Conservation (phyloP, 2,797 vertebrate genomes). For the Sebastes matsubarae region DNA sequence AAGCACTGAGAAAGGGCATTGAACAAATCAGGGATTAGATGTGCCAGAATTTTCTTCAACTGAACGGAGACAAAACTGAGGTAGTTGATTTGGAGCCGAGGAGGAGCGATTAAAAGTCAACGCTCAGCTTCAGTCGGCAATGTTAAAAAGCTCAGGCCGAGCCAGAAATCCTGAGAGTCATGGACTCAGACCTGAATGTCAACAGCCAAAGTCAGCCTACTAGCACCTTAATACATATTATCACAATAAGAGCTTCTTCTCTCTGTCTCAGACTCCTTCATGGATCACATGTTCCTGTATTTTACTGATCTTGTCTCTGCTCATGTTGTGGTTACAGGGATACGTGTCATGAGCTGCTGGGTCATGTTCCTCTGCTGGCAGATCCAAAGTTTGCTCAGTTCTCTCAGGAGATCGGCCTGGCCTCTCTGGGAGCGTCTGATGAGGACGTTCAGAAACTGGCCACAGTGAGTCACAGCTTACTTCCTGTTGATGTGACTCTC, state of each 20-base stretch:
- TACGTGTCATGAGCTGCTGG: constrained; percentile 95
- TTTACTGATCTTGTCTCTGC: background rate
- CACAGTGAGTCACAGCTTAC: constrained; percentile 80
- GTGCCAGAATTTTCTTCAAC: too few species aligned
- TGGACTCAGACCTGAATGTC: too few species aligned
- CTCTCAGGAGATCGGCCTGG: constrained; percentile 96
- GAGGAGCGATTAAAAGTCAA: too few species aligned
- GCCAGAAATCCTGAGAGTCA: too few species aligned
- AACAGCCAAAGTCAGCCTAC: too few species aligned
- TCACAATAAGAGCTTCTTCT: background rate
- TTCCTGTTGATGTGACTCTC: background rate
- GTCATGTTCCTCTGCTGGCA: constrained; percentile 94
- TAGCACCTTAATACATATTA: background rate
- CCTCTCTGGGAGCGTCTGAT: constrained; percentile 93
- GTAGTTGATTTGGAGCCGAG: too few species aligned
- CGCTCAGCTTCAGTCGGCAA: too few species aligned
- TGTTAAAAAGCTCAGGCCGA: too few species aligned
- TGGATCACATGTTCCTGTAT: background rate
- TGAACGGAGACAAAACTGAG: too few species aligned
- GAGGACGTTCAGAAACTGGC: constrained; percentile 97
- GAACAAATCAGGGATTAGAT: too few species aligned
- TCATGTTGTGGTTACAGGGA: constrained; percentile 80
- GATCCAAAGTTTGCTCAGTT: constrained; percentile 97
- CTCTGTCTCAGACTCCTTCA: background rate
- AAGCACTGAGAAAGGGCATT: too few species aligned